Evolutionary conservation across 2,113 vertebrate species (phyloP).

Genomic region (Promerops cafer): DNA sequence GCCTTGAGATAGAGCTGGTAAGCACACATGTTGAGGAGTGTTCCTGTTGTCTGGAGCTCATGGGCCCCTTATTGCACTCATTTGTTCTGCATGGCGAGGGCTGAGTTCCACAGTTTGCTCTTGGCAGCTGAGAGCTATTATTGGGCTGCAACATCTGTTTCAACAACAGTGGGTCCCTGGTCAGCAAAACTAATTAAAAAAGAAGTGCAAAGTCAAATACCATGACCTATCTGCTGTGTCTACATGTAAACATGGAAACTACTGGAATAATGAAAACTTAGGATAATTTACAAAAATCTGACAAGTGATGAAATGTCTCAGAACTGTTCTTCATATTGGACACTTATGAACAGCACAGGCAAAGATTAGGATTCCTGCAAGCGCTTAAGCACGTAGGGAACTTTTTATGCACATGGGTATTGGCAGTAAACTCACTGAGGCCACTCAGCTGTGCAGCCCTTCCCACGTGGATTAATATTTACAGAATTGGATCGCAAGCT

Average conservation of each 20-base stretch:
- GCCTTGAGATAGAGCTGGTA: neutral
- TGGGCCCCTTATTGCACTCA: slow-evolving; percentile 9
- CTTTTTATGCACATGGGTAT: neutral
- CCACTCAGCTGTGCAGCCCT: neutral
- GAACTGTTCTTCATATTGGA: slow-evolving; percentile 42
- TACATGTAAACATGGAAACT: slow-evolving; percentile 59
- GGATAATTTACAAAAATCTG: slow-evolving; percentile 62
- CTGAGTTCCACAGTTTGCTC: slow-evolving; percentile 57
- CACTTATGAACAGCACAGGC: neutral
- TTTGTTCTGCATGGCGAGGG: slow-evolving; percentile 55
- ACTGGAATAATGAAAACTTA: slow-evolving; percentile 53
- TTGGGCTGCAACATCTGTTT: slow-evolving; percentile 74
- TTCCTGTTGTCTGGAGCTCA: neutral
- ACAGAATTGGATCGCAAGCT: neutral
- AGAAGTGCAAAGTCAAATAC: slow-evolving; percentile 67
- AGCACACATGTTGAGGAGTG: neutral
- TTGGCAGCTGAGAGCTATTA: slow-evolving; percentile 75
- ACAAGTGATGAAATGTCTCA: slow-evolving; percentile 65
- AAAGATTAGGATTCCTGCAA: slow-evolving; percentile 2
- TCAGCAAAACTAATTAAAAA: slow-evolving; percentile 74
- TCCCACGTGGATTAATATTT: neutral
- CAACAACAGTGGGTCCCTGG: slow-evolving; percentile 63
- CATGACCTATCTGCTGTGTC: slow-evolving; percentile 34
- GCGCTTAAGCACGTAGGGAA: neutral
- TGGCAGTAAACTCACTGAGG: neutral